Percentiles rank a stretch among this genome's conserved stretches.
Conservation (phyloP, 2,797 vertebrate species). For the Melanotaenia pygmaea region DNA sequence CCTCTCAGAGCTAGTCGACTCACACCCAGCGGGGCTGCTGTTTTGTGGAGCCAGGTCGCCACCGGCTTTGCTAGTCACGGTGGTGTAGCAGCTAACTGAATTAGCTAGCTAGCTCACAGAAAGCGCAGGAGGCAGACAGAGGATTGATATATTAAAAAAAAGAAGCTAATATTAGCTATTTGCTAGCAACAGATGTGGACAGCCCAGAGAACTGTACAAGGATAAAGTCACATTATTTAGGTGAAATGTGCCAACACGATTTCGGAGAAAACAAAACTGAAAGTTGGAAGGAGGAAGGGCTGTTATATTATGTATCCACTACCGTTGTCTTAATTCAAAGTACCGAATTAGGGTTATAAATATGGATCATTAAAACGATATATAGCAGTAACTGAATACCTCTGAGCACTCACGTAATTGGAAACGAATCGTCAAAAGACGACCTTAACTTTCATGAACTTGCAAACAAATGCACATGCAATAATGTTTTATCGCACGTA, state of each 20-base stretch:
- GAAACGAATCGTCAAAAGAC: not conserved
- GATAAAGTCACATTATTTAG: not conserved
- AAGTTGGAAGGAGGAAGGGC: slow-evolving; percentile 34
- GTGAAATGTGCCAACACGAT: not conserved
- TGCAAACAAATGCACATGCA: slow-evolving; percentile 14
- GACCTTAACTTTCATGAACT: not conserved
- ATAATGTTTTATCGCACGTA: slow-evolving; percentile 30
- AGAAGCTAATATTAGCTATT: slow-evolving; percentile 68
- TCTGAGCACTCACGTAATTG: not conserved
- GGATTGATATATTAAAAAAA: slow-evolving; percentile 33
- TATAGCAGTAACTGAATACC: not conserved
- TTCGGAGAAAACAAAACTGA: slow-evolving; percentile 64
- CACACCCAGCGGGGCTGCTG: not conserved
- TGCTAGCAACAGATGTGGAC: slow-evolving; percentile 50
- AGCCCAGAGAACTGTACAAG: slow-evolving; percentile 10
- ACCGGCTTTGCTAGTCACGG: slow-evolving; percentile 23
- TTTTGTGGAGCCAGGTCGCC: not conserved
- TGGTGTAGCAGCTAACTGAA: slow-evolving; percentile 42
- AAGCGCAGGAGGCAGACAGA: slow-evolving; percentile 18
- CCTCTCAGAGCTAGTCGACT: slow-evolving; percentile 4
- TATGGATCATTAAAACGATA: not conserved
- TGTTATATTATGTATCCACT: not conserved
- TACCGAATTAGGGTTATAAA: not conserved
- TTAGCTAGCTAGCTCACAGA: slow-evolving; percentile 55
- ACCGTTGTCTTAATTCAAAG: not conserved